These are phyloP conservation scores for Cavia porcellus DNA, from an alignment of 2,113 vertebrate species.

Conservation along the genomic window DNA sequence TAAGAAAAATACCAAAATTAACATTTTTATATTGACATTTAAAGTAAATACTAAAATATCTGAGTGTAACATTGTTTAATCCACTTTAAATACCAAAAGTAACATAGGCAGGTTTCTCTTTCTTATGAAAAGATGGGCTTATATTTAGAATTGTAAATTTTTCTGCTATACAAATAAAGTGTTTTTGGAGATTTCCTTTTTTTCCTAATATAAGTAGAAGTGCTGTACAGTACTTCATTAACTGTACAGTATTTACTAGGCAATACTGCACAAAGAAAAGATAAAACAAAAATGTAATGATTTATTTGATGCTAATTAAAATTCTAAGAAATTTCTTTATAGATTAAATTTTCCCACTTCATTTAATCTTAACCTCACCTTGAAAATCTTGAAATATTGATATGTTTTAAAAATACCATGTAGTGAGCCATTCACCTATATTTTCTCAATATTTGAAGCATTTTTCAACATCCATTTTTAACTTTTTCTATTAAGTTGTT, in stretches of 20 bases:
- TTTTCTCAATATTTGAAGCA: not conserved
- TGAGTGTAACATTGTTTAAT: not conserved
- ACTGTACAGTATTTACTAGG: not conserved
- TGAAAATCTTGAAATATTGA: not conserved
- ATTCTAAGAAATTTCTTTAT: not conserved
- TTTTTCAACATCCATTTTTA: not conserved
- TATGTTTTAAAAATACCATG: not conserved
- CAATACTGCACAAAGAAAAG: not conserved
- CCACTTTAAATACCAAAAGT: conserved; percentile 65
- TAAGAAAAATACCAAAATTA: conserved; percentile 77
- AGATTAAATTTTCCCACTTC: not conserved
- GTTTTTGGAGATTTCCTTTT: not conserved
- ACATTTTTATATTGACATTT: conserved; percentile 75
- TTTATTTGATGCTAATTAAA: not conserved
- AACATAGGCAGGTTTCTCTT: conserved; percentile 14
- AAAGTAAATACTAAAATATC: conserved; percentile 70
- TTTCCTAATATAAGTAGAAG: too few relatives aligned
- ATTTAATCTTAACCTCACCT: not conserved
- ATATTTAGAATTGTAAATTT: conserved; percentile 58
- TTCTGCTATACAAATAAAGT: not conserved
- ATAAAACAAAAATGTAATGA: not conserved
- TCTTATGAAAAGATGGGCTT: not conserved
- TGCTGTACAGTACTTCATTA: too few relatives aligned
- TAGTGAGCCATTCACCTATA: not conserved
- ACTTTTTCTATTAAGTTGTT: not conserved